These are phyloP conservation scores for Mionectes macconnelli DNA, from an alignment of 2,113 vertebrate species.

Conservation along the genomic window DNA sequence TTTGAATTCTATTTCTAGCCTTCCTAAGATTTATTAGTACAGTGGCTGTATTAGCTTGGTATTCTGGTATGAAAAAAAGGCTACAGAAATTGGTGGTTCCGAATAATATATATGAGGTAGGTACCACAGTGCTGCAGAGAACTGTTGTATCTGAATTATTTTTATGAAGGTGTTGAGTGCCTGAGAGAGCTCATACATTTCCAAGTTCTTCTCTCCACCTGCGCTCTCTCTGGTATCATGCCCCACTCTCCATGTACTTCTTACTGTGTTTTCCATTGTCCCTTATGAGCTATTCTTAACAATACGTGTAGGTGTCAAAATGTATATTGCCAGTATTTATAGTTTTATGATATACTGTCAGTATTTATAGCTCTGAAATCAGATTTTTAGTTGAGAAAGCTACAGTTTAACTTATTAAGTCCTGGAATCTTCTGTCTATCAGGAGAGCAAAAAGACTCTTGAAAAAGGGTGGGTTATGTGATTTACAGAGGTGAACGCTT, in stretches of 20 bases:
- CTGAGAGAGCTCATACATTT: background rate
- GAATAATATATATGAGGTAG: background rate
- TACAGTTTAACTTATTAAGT: conserved; percentile 4
- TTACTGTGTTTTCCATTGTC: conserved; percentile 43
- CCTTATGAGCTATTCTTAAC: conserved; percentile 48
- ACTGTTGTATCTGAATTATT: background rate
- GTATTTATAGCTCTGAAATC: conserved; percentile 48
- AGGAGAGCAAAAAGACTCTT: background rate
- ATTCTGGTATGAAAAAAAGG: background rate
- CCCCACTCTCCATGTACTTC: background rate
- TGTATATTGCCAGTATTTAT: conserved; percentile 50
- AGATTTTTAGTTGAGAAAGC: background rate
- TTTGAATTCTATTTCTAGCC: background rate
- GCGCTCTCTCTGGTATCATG: background rate
- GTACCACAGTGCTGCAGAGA: background rate
- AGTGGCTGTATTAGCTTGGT: background rate
- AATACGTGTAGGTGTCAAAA: conserved; percentile 22
- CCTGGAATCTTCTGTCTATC: background rate
- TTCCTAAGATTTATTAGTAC: background rate
- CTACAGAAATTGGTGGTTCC: background rate
- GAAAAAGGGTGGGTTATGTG: background rate
- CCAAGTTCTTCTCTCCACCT: background rate
- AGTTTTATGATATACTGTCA: conserved; percentile 41
- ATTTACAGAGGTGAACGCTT: background rate
- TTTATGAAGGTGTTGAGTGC: background rate